Evolutionary conservation across 2,888 invertebrate species (phyloP), one percentile per base, ranked within the genome.

Genomic region (Synanthedon tipuliformis): DNA sequence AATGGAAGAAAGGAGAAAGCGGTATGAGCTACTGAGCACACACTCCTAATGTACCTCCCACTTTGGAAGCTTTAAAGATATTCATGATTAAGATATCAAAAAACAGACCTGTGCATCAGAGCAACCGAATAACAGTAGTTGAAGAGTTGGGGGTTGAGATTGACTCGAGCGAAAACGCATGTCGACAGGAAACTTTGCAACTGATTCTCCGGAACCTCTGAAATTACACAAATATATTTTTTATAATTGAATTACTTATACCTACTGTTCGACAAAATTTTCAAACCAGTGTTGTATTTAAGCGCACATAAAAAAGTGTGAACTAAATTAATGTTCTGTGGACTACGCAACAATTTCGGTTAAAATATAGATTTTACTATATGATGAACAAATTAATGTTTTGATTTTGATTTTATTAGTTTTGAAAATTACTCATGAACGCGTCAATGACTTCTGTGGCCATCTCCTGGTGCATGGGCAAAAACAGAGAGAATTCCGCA

Each of bases 71-170:
- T n/a, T n/a, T n/a, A n/a, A n/a, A n/a, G n/a, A n/a, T n/a, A n/a
- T n/a, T n/a, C n/a, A n/a, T n/a, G n/a, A n/a, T n/a, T n/a, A n/a
- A n/a, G n/a, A n/a, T n/a, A n/a, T n/a, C 23, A 23, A 23, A 34
- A 49, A 13, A 53, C 34, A 48, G 62, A 86, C 88, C 93, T 90
- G 81, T 94, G 94, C 64, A 93, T 88, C 16, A 95, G 75, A 0
- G 94, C 93, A 7, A 95, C 93, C 0, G 94, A 92, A 48, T 91
- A 89, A 49, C 92, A 90, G 71, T 95, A 95, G 74, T 94, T 92
- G 80, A 94, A 96, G 59, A 96, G 76, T 60, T 93, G 91, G 0
- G 95, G 92, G 76, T 96, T 96, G 10, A 95, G 79, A 45, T 92
- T 90, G 61, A 92, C 92, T 55, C 94, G 89, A 50, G 92, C 89